These are phyloP conservation scores for Harpegnathos saltator DNA, from an alignment of 1,140 invertebrate genomes.

Conservation along the genomic window DNA sequence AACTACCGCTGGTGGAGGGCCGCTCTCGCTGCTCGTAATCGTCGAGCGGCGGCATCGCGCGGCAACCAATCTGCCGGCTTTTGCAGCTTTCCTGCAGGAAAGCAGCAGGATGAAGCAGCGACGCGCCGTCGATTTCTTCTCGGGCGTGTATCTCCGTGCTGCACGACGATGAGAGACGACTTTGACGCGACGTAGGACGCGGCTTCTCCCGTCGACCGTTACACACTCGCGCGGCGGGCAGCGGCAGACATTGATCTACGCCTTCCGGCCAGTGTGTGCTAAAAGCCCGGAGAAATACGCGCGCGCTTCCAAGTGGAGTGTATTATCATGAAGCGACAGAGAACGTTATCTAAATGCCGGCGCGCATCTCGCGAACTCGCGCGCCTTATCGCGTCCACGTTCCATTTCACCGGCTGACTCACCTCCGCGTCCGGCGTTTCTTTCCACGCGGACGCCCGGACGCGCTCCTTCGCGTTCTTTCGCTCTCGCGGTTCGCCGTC, in stretches of 20 bases:
- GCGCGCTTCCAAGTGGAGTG: neutral
- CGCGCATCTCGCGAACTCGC: slow-evolving; percentile 10
- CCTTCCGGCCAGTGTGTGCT: slow-evolving; percentile 50
- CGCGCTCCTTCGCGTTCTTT: no score
- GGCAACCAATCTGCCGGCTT: no score
- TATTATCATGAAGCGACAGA: slow-evolving; percentile 46
- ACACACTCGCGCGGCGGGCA: slow-evolving; percentile 12
- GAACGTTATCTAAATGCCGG: slow-evolving; percentile 39
- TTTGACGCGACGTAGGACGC: slow-evolving; percentile 22
- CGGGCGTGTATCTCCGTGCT: slow-evolving; percentile 1
- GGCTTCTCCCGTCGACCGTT: slow-evolving; percentile 4
- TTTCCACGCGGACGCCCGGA: slow-evolving; percentile 16
- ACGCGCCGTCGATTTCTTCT: no score
- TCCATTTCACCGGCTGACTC: slow-evolving; percentile 33
- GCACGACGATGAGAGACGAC: no score
- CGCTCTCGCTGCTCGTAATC: no score
- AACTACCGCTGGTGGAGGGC: no score
- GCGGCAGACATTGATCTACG: slow-evolving; percentile 46
- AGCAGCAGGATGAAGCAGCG: no score
- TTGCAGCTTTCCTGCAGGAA: no score
- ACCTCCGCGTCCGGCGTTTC: slow-evolving; percentile 12
- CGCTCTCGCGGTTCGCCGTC: neutral
- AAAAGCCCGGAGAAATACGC: slow-evolving; percentile 42
- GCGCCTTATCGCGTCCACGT: slow-evolving; percentile 39
- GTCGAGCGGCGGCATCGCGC: slow-evolving; percentile 23